phyloP scores from a whole-genome alignment of 1,140 invertebrate species.

The Cyrtorhinus lividipennis region DNA sequence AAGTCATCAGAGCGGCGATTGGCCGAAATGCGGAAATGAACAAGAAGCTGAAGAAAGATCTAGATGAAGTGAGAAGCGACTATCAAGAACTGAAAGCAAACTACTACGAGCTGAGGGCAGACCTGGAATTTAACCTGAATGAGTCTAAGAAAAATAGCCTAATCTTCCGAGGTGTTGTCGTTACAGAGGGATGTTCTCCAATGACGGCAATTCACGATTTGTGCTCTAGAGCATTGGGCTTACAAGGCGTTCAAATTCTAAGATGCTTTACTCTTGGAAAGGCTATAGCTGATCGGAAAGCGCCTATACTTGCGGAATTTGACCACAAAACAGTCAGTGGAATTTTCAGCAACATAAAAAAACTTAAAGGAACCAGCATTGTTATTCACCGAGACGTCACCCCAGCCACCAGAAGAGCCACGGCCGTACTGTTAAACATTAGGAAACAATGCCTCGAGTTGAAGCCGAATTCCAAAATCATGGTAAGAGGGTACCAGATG shows the following conservation, averaged over 20 bases:
- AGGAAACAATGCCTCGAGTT: not conserved
- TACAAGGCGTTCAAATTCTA: not conserved
- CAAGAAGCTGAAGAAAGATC: not conserved
- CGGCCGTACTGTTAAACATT: not conserved
- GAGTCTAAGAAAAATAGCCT: not conserved
- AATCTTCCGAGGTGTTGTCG: not conserved
- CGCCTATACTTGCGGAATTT: not conserved
- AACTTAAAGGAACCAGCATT: not conserved
- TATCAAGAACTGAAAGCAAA: not conserved
- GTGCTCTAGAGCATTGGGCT: not conserved
- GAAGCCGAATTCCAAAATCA: not conserved
- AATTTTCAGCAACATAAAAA: not conserved
- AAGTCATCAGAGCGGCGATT: not conserved
- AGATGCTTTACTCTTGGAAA: not conserved
- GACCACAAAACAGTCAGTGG: not conserved
- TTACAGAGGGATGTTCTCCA: not conserved
- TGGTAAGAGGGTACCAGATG: not conserved
- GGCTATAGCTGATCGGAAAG: not conserved
- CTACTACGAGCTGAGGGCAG: not conserved
- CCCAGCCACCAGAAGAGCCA: not conserved
- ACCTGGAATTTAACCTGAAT: not conserved
- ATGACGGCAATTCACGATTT: not conserved
- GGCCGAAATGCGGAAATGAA: not conserved
- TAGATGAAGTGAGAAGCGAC: not conserved
- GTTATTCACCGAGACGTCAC: not conserved